A percentile compares a stretch with the other conserved stretches of the same genome.
Evolutionary conservation across 2,113 vertebrate genomes (phyloP).

Genomic region (Vombatus ursinus): DNA sequence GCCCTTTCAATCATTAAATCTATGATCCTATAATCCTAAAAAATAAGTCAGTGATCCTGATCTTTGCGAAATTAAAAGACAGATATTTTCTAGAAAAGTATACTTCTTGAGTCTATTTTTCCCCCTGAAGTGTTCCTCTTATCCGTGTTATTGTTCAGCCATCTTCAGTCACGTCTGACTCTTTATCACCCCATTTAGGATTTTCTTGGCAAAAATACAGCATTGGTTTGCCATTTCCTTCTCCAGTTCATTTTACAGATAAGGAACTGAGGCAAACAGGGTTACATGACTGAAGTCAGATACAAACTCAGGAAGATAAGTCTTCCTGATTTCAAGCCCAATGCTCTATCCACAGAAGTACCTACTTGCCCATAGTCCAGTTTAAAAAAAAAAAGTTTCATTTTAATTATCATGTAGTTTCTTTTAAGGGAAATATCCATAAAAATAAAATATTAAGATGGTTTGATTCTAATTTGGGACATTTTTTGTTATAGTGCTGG

Average conservation of each 20-base stretch:
- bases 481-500: neutral
- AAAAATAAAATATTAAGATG: neutral
- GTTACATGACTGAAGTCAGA: neutral
- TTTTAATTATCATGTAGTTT: constrained; percentile 7
- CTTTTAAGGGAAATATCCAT: neutral
- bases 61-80: neutral
- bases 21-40: neutral
- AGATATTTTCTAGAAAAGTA: neutral
- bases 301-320: neutral
- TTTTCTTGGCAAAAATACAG: neutral
- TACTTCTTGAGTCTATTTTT: neutral
- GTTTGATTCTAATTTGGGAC: neutral
- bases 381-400: neutral
- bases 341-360: neutral
- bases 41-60: neutral
- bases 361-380: neutral
- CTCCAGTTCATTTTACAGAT: neutral
- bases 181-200: neutral
- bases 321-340: neutral
- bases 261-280: neutral
- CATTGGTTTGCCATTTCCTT: neutral
- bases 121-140: neutral
- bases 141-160: neutral
- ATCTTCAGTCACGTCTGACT: neutral
- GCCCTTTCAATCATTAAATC: neutral